phyloP scores from a whole-genome alignment of 2,113 vertebrate genomes.

The Esox niger region DNA sequence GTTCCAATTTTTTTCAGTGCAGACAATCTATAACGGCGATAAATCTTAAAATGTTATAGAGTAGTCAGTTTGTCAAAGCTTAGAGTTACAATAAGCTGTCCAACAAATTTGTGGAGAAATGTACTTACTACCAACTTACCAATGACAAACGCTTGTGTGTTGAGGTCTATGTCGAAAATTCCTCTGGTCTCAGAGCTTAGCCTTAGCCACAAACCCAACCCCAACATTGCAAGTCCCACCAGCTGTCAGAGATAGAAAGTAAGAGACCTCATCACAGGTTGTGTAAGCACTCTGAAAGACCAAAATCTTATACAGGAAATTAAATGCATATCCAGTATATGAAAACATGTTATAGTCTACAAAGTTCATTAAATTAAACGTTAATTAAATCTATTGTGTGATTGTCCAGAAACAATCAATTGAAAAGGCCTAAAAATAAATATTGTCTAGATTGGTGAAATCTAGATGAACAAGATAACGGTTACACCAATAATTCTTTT shows the following conservation, averaged over 20 bases:
- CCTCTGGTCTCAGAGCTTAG: slow-evolving; percentile 40
- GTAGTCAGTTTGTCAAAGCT: too few species aligned
- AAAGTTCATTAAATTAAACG: too few species aligned
- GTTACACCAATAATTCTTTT: not conserved
- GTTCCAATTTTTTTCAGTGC: too few species aligned
- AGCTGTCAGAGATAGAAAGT: slow-evolving; percentile 30
- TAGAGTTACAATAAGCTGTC: not conserved
- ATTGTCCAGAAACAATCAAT: too few species aligned
- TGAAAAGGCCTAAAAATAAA: slow-evolving; percentile 1
- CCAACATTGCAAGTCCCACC: slow-evolving; percentile 48
- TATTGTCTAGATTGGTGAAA: not conserved
- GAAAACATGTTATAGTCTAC: too few species aligned
- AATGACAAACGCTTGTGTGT: slow-evolving; percentile 48
- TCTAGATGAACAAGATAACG: not conserved
- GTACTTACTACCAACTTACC: slow-evolving; percentile 39
- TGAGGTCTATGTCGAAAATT: slow-evolving; percentile 38
- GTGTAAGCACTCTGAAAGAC: not conserved
- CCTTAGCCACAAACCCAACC: slow-evolving; percentile 57
- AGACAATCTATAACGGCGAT: too few species aligned
- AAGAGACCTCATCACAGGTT: not conserved
- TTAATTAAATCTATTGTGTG: too few species aligned
- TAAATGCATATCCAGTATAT: not conserved
- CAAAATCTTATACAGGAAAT: too few species aligned
- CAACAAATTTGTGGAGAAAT: not conserved
- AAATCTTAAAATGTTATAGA: not conserved